Evolutionary conservation across 2,888 invertebrate genomes (phyloP).

Genomic region (Anarsia innoxiella): DNA sequence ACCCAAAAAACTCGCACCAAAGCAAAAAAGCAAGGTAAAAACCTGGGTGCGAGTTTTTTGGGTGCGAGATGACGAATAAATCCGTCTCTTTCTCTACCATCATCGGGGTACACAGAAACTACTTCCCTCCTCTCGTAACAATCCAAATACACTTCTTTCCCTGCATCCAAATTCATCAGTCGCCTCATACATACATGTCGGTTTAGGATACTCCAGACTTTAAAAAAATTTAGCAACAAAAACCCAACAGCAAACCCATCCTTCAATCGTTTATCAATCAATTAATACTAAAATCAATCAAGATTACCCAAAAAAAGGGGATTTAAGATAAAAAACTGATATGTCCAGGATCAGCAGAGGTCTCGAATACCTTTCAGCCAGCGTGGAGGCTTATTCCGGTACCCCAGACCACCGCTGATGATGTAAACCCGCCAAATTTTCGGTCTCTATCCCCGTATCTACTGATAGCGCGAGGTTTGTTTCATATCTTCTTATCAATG

Average conservation of each 20-base stretch:
- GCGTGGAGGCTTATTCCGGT: conserved; percentile 47
- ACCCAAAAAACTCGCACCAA: too few relatives aligned
- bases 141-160: too few relatives aligned
- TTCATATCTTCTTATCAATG: conserved; percentile 3
- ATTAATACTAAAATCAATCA: conserved; percentile 63
- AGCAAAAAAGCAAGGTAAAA: too few relatives aligned
- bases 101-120: too few relatives aligned
- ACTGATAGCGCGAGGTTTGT: conserved; percentile 5
- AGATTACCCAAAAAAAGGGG: conserved; percentile 52
- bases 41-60: too few relatives aligned
- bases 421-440: conserved; percentile 48
- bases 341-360: conserved; percentile 71
- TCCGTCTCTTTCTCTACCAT: too few relatives aligned
- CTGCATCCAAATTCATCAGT: too few relatives aligned
- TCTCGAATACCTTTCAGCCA: conserved; percentile 73
- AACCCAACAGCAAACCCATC: too few relatives aligned
- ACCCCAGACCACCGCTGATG: conserved; percentile 75
- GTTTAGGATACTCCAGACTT: too few relatives aligned
- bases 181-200: too few relatives aligned
- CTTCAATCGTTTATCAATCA: conserved; percentile 31
- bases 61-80: too few relatives aligned
- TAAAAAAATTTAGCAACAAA: background rate
- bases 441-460: conserved; percentile 39
- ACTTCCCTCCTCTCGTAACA: too few relatives aligned
- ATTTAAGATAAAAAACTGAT: conserved; percentile 62